phyloP scores from a whole-genome alignment of 1,140 invertebrate genomes.

The Ips nitidus region DNA sequence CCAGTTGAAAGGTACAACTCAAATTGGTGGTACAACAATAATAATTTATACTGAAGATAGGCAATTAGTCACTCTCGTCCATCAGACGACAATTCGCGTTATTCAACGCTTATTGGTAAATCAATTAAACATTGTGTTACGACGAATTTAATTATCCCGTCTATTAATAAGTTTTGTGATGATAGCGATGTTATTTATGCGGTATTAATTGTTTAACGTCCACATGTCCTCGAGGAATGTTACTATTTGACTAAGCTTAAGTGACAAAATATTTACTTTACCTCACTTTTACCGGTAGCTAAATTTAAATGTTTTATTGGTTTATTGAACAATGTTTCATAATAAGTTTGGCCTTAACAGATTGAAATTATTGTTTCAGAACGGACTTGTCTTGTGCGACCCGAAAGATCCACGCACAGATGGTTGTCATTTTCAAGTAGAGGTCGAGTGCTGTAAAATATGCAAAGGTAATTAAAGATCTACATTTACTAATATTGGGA shows the following conservation, averaged over 20 bases:
- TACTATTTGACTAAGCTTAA: too few species aligned
- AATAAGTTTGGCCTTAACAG: too few species aligned
- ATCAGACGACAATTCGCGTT: too few species aligned
- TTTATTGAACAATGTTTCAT: too few species aligned
- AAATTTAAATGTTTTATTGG: too few species aligned
- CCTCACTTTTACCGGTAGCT: too few species aligned
- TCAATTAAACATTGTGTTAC: background rate
- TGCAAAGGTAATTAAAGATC: conserved; percentile 64
- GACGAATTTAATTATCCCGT: background rate
- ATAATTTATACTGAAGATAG: background rate
- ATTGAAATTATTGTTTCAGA: conserved; percentile 60
- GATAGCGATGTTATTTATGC: background rate
- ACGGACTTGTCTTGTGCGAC: conserved; percentile 71
- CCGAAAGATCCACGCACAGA: conserved; percentile 66
- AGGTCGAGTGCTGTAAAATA: conserved; percentile 65
- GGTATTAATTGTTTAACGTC: too few species aligned
- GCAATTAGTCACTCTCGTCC: too few species aligned
- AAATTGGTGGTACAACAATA: background rate
- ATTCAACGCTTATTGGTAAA: background rate
- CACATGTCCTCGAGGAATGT: too few species aligned
- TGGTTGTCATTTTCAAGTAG: conserved; percentile 67
- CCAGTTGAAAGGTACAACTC: too few species aligned
- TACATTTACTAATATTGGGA: background rate
- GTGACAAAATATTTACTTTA: too few species aligned
- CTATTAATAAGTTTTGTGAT: conserved; percentile 3